A percentile compares a stretch with the other conserved stretches of the same genome.
Conservation (phyloP, 1,140 invertebrate genomes). For the Hyposmocoma kahamanoa region DNA sequence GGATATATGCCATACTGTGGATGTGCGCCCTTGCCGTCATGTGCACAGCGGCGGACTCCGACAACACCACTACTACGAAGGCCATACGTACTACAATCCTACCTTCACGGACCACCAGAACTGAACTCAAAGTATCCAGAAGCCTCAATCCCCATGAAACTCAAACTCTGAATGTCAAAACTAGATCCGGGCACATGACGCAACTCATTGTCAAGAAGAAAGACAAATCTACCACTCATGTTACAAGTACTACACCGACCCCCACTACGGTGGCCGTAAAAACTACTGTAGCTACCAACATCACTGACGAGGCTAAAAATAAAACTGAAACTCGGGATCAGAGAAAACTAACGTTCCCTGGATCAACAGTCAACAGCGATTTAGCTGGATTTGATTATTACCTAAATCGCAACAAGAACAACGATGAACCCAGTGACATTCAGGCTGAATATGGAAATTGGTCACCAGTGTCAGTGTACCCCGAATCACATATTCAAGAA, state of each 20-base stretch:
- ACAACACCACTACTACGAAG: conserved; percentile 50
- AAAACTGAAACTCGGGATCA: conserved; percentile 59
- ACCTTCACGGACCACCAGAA: conserved; percentile 75
- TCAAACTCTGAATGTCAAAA: conserved; percentile 83
- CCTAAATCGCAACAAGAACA: conserved; percentile 53
- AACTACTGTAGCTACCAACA: conserved; percentile 18
- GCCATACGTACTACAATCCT: conserved; percentile 59
- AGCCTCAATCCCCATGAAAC: conserved; percentile 84
- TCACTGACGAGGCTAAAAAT: conserved; percentile 43
- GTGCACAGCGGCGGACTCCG: conserved; percentile 37
- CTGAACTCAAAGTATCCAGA: conserved; percentile 84
- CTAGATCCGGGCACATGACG: conserved; percentile 81
- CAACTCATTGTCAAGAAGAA: conserved; percentile 85
- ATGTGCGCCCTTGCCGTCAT: conserved; percentile 31
- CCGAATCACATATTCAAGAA: conserved; percentile 65
- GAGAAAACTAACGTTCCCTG: conserved; percentile 54
- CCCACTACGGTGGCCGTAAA: conserved; percentile 38
- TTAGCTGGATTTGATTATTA: conserved; percentile 68
- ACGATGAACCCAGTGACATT: conserved; percentile 56
- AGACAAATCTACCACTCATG: conserved; percentile 61
- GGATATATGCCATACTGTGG: conserved; percentile 52
- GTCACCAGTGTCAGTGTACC: conserved; percentile 68
- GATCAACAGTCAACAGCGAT: conserved; percentile 49
- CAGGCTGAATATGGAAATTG: conserved; percentile 72
- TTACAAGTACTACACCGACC: conserved; percentile 33